Conservation (phyloP, 1,140 invertebrate genomes). For the Ips nitidus region DNA sequence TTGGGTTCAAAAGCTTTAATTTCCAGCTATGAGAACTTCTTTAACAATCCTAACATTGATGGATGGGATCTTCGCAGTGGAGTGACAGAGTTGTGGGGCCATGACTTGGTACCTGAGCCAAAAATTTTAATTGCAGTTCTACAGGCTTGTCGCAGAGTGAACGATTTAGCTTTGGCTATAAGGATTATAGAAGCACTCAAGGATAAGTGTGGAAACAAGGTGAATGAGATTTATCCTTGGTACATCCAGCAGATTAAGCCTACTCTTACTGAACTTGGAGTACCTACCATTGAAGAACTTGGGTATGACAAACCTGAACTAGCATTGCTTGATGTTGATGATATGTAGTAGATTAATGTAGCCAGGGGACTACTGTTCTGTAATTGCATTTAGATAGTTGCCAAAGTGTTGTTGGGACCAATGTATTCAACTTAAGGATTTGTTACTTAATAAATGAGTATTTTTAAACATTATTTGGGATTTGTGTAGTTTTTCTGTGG, state of each 20-base stretch:
- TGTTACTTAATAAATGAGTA: too few species aligned
- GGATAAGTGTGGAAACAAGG: constrained; percentile 82
- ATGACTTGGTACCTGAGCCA: constrained; percentile 95
- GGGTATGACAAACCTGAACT: constrained; percentile 98
- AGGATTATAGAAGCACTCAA: constrained; percentile 92
- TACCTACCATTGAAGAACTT: constrained; percentile 92
- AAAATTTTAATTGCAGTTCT: constrained; percentile 88
- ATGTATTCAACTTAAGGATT: too few species aligned
- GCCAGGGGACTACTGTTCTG: too few species aligned
- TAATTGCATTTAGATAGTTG: not conserved
- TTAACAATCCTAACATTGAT: constrained; percentile 90
- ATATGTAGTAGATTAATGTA: constrained; percentile 53
- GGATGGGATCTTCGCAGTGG: constrained; percentile 93
- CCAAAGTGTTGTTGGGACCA: too few species aligned
- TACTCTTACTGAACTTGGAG: constrained; percentile 89
- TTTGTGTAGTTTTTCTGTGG: too few species aligned
- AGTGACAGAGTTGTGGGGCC: constrained; percentile 79
- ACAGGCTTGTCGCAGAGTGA: constrained; percentile 88
- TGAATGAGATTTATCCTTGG: constrained; percentile 86
- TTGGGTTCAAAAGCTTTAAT: not conserved
- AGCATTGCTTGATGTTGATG: constrained; percentile 72
- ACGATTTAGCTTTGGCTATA: constrained; percentile 90
- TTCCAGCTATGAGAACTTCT: constrained; percentile 76
- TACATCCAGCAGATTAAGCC: constrained; percentile 91
- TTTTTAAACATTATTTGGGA: too few species aligned